Conservation (phyloP, 2,888 invertebrate species). For the Zaprionus lineosus region DNA sequence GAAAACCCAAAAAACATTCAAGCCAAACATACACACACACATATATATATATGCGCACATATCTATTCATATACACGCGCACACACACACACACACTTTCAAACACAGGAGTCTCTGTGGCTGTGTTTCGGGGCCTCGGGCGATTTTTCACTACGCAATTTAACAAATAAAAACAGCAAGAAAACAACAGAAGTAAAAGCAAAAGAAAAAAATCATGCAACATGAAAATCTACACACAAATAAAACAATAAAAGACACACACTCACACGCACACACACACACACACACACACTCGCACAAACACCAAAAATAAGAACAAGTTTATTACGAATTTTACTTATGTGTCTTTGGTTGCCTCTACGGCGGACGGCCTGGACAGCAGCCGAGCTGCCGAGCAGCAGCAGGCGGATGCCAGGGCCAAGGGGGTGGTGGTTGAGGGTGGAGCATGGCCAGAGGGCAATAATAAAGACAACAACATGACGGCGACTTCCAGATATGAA, state of each 20-base stretch:
- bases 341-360: conserved; percentile 60
- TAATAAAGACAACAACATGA: conserved; percentile 68
- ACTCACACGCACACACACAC: conserved; percentile 25
- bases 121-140: conserved; percentile 56
- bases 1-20: conserved; percentile 39
- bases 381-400: conserved; percentile 2
- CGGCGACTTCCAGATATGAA: conserved; percentile 32
- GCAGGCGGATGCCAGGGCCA: neutral
- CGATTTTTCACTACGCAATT: conserved; percentile 76
- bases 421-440: neutral
- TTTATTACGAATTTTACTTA: conserved; percentile 78
- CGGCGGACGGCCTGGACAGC: no score
- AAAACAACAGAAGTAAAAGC: conserved; percentile 34
- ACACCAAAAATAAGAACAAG: conserved; percentile 56
- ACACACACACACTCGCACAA: conserved; percentile 11
- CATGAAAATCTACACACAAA: conserved; percentile 68
- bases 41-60: conserved; percentile 4
- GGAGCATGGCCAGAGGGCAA: conserved; percentile 64
- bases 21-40: conserved; percentile 5
- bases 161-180: conserved; percentile 68
- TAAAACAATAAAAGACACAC: conserved; percentile 73
- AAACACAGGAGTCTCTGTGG: conserved; percentile 35
- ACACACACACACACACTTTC: conserved; percentile 14
- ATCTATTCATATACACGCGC: conserved; percentile 6
- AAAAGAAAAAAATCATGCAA: conserved; percentile 46